Conservation (phyloP, 1,140 invertebrate species). For the Xylocopa sonorina region DNA sequence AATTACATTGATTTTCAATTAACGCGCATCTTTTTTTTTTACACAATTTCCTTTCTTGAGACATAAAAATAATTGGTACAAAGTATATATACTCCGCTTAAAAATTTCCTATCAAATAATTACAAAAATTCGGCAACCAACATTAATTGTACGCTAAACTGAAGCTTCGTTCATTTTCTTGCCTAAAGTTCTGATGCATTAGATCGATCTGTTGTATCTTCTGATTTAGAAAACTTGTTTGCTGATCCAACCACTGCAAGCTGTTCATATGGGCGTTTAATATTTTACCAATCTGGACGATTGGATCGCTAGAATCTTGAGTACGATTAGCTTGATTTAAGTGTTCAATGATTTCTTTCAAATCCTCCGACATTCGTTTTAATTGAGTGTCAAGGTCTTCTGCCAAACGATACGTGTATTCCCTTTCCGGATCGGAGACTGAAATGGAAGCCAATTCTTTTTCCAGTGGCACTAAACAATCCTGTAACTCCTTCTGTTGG, state of each 20-base stretch:
- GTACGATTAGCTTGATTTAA: constrained; percentile 93
- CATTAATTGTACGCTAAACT: constrained; percentile 82
- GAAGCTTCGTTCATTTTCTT: constrained; percentile 88
- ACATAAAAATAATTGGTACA: background rate
- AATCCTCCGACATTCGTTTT: constrained; percentile 96
- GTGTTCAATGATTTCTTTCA: constrained; percentile 97
- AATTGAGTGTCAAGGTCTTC: constrained; percentile 96
- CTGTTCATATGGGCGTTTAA: constrained; percentile 98
- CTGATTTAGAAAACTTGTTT: constrained; percentile 87
- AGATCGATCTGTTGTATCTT: constrained; percentile 92
- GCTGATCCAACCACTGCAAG: constrained; percentile 95
- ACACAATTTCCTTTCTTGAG: background rate
- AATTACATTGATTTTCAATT: constrained; percentile 21
- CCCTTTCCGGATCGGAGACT: constrained; percentile 92
- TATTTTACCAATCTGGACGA: constrained; percentile 95
- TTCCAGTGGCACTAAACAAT: constrained; percentile 92
- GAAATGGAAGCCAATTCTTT: constrained; percentile 88
- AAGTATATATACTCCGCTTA: background rate
- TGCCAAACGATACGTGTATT: constrained; percentile 92
- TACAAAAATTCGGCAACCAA: background rate
- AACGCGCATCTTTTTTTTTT: constrained; percentile 41
- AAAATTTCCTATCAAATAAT: background rate
- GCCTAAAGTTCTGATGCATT: constrained; percentile 89
- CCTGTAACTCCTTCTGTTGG: constrained; percentile 96
- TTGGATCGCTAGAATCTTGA: constrained; percentile 93